These are phyloP conservation scores for Semnopithecus entellus DNA, from an alignment of 2,113 vertebrate genomes.

Conservation along the genomic window DNA sequence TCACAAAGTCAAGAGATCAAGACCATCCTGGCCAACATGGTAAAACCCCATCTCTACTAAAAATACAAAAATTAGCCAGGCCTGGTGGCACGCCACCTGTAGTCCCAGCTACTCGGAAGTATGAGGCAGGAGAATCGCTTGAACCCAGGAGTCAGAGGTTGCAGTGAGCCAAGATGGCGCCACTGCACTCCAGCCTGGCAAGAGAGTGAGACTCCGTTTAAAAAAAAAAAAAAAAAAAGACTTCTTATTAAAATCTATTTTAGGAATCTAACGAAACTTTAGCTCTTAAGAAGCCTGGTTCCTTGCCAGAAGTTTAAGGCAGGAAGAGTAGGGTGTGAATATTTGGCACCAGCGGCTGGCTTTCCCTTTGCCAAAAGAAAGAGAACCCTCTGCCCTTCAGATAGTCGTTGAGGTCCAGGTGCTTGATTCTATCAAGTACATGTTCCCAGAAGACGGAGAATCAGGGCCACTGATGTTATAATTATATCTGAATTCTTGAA, in stretches of 20 bases:
- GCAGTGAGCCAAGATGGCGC: no score
- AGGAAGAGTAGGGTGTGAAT: background rate
- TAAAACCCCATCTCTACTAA: no score
- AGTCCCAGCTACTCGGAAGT: no score
- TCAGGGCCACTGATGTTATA: background rate
- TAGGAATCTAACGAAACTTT: background rate
- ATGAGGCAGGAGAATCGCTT: no score
- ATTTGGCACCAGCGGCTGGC: background rate
- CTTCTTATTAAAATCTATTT: background rate
- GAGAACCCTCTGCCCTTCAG: background rate
- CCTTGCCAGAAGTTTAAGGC: background rate
- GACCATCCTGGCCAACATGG: no score
- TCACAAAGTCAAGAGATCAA: no score
- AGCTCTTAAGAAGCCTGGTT: background rate
- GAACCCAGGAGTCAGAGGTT: no score
- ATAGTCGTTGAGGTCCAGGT: background rate
- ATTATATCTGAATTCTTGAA: slow-evolving; percentile 7
- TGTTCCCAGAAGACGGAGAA: background rate
- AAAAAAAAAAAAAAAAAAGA: background rate
- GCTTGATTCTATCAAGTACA: background rate
- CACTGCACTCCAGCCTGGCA: no score
- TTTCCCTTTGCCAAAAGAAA: background rate
- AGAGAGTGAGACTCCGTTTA: no score
- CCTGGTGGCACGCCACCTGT: no score
- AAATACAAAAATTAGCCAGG: no score